Base-by-base conservation (phyloP, 2,888 invertebrate genomes). In the Elegia similella region DNA sequence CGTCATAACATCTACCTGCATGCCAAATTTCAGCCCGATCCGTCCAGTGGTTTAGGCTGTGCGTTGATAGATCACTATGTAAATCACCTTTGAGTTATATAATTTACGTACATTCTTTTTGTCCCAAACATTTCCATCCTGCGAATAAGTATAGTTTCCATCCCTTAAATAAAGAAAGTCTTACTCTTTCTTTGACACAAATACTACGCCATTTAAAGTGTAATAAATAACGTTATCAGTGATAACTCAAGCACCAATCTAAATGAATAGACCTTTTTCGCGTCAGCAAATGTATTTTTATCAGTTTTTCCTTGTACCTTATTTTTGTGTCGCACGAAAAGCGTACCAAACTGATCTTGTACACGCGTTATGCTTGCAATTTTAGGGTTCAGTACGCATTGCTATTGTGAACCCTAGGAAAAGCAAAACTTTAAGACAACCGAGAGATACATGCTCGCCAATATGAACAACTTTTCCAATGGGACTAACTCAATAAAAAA, bases 261-360 rank as follows among this genome's bases (percentile, higher is more conserved):
- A 43, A 42, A 54, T 54, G 43, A 43, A 43, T 54, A 30, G 53
- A n/a, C 30, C 13, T 15, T 54, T 23, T 44, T 54, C 32, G n/a
- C 47, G 47, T 54, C 53, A 54, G 53, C 43, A 43, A 54, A 54
- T 54, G 43, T 30, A 29, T 54, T 43, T 48, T 30, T 54, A 43
- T 54, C 43, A 44, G 30, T 16, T 43, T 48, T 54, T 54, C 53
- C 53, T 54, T 12, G 15, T 43, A 42, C 53, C 10, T 29, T 42
- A 29, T 54, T 54, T 54, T 43, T 43, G n/a, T 42, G 23, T 42
- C 29, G 30, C 43, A 15, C 43, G 43, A 29, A 42, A 30, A 23
- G 6, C 42, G 42, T 42, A 17, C 17, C 16, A 42, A 52, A 42
- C 3, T 30, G 30, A 30, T 48, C 48, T n/a, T 43, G 5, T 43